Evolutionary conservation across 35 echinoderm and acorn worm species (phyloP).

Genomic region (Heliocidaris erythrogramma): DNA sequence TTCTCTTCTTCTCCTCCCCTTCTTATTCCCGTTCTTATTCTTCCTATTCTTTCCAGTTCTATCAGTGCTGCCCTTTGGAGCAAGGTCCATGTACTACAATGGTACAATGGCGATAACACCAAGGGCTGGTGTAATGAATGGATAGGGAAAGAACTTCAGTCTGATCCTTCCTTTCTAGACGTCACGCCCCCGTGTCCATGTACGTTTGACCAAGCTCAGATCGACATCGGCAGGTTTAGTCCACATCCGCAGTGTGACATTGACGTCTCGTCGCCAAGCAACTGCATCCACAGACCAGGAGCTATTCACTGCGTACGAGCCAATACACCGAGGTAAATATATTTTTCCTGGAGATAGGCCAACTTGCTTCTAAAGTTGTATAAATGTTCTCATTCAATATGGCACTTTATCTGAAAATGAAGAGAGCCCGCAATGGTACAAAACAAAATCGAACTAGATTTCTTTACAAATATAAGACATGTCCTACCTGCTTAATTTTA

Average conservation of each 20-base stretch:
- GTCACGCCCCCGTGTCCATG: constrained; percentile 19
- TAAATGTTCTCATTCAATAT: too few relatives aligned
- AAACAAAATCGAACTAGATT: too few relatives aligned
- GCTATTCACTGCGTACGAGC: constrained; percentile 42
- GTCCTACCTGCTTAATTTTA: too few relatives aligned
- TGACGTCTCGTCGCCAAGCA: background rate
- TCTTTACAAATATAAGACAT: too few relatives aligned
- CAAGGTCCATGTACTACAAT: background rate
- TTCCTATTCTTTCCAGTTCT: too few relatives aligned
- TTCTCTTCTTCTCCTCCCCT: too few relatives aligned
- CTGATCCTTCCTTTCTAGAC: background rate
- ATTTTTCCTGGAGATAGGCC: too few relatives aligned
- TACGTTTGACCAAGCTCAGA: constrained; percentile 19
- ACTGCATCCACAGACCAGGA: background rate
- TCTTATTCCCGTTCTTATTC: too few relatives aligned
- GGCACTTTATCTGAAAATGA: too few relatives aligned
- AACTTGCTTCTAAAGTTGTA: too few relatives aligned
- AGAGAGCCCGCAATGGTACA: too few relatives aligned
- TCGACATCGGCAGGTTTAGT: constrained; percentile 40
- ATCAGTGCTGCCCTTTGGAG: background rate
- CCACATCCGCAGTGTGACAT: constrained; percentile 29
- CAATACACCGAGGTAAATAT: constrained; percentile 34
- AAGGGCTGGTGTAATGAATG: background rate
- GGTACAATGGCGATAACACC: background rate
- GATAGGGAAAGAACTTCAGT: background rate